Evolutionary conservation across 2,888 invertebrate genomes (phyloP).

Genomic region (Choristoneura rosaceana): DNA sequence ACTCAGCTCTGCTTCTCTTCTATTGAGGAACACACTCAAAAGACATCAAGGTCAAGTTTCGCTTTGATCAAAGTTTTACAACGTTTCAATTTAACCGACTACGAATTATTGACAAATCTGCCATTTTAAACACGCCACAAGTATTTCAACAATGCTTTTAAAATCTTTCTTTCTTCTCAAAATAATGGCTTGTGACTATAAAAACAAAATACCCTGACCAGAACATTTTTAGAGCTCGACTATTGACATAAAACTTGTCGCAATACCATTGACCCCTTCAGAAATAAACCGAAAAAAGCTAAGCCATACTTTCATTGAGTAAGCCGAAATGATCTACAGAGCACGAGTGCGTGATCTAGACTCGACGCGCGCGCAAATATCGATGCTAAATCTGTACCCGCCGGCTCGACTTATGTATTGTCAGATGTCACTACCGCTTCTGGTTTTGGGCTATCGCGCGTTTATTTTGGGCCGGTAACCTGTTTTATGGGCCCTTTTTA

Average conservation of each 20-base stretch:
- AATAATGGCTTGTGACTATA: neutral
- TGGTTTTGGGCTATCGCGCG: constrained; percentile 59
- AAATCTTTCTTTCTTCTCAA: too few species aligned
- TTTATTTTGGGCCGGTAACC: constrained; percentile 36
- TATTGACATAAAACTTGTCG: neutral
- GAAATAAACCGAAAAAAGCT: constrained; percentile 9
- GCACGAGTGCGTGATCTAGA: constrained; percentile 60
- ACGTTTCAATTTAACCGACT: neutral
- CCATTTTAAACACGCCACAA: neutral
- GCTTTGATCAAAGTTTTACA: neutral
- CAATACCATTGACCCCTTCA: constrained; percentile 20
- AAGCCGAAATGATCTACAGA: constrained; percentile 46
- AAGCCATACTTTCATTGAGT: constrained; percentile 36
- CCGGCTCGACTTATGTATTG: constrained; percentile 74
- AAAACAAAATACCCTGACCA: neutral
- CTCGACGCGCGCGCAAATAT: constrained; percentile 71
- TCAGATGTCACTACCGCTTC: constrained; percentile 71
- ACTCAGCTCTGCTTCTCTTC: too few species aligned
- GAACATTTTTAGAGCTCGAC: neutral
- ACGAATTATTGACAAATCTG: constrained; percentile 1
- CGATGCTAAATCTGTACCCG: constrained; percentile 74
- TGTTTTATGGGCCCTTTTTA: constrained; percentile 37
- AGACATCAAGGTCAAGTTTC: neutral
- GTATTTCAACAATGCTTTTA: neutral
- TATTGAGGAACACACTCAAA: neutral